phyloP scores from a whole-genome alignment of 2,888 invertebrate species.

The Griposia aprilina region DNA sequence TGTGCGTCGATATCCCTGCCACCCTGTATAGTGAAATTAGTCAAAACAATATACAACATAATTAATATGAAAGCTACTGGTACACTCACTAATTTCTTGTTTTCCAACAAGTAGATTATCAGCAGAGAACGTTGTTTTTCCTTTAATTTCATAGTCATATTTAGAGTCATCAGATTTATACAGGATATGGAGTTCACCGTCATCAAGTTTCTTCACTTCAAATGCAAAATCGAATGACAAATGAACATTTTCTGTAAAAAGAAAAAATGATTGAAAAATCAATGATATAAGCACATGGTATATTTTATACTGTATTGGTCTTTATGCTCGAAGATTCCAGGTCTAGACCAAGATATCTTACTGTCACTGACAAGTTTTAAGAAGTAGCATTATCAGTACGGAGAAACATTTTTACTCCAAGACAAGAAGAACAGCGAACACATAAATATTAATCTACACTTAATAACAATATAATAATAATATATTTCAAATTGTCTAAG shows the following conservation, averaged over 20 bases:
- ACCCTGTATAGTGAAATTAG: not conserved
- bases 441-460: too few relatives aligned
- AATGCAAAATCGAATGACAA: slow-evolving; percentile 28
- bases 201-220: slow-evolving; percentile 47
- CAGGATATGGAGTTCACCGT: slow-evolving; percentile 39
- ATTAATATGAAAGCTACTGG: not conserved
- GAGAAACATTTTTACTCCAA: too few relatives aligned
- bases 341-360: too few relatives aligned
- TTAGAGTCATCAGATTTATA: slow-evolving; percentile 19
- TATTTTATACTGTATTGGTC: too few relatives aligned
- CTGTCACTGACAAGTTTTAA: too few relatives aligned
- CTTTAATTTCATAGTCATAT: slow-evolving; percentile 27
- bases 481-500: too few relatives aligned
- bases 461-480: too few relatives aligned
- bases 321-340: too few relatives aligned
- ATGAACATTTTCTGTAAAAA: slow-evolving; percentile 46
- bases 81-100: slow-evolving; percentile 62
- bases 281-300: not conserved
- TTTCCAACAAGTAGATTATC: slow-evolving; percentile 51
- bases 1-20: too few relatives aligned
- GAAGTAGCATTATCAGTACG: too few relatives aligned
- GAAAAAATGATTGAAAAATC: not conserved
- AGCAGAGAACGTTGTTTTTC: slow-evolving; percentile 12
- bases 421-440: too few relatives aligned
- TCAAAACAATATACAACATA: not conserved